These are phyloP conservation scores for Knipowitschia caucasica DNA, from an alignment of 2,797 vertebrate genomes.

Conservation along the genomic window DNA sequence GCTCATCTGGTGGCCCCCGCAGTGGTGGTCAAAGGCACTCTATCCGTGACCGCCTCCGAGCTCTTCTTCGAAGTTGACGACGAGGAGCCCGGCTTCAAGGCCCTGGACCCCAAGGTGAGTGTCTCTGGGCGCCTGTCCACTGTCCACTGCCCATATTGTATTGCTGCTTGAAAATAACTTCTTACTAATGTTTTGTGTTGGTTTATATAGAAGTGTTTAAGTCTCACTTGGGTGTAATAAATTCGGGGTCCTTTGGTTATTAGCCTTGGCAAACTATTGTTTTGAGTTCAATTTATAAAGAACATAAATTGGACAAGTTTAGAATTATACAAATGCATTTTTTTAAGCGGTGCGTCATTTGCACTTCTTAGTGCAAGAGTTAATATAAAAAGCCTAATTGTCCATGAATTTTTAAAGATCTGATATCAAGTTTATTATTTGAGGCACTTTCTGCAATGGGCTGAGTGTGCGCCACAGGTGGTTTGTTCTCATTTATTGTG, in stretches of 20 bases:
- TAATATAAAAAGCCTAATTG: no score
- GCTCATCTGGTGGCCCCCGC: conserved; percentile 94
- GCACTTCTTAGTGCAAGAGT: no score
- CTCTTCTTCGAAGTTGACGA: conserved; percentile 99
- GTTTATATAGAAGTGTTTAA: neutral
- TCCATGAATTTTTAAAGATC: no score
- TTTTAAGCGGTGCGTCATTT: neutral
- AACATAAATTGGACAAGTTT: neutral
- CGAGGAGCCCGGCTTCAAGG: conserved; percentile 91
- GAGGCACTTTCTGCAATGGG: neutral
- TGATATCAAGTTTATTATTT: no score
- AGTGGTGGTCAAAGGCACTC: conserved; percentile 84
- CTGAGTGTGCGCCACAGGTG: conserved; percentile 5
- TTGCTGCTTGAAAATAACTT: neutral
- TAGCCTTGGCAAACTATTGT: neutral
- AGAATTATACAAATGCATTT: neutral
- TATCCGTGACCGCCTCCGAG: conserved; percentile 93
- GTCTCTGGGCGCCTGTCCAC: neutral
- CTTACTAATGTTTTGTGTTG: neutral
- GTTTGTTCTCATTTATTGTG: conserved; percentile 3
- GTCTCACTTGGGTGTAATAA: no score
- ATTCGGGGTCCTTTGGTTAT: neutral
- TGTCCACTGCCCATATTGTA: neutral
- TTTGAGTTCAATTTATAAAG: neutral
- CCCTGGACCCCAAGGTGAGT: conserved; percentile 95